A percentile compares a stretch with the other conserved stretches of the same genome.
These are phyloP conservation scores for Taenioides sp. DNA, from an alignment of 2,797 vertebrate genomes.

Conservation along the genomic window DNA sequence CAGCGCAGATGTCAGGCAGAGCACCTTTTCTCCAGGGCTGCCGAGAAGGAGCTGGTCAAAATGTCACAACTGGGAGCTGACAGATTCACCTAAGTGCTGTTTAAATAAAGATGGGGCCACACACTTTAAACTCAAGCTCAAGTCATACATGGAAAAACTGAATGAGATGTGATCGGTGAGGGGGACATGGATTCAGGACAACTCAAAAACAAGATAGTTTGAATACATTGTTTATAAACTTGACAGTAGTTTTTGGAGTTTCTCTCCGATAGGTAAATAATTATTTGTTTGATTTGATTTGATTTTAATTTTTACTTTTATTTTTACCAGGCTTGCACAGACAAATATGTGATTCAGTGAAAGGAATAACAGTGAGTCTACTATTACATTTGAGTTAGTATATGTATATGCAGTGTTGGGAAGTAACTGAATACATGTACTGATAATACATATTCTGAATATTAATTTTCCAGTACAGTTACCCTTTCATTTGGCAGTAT, in stretches of 20 bases:
- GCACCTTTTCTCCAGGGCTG: slow-evolving; percentile 43
- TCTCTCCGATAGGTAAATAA: not conserved
- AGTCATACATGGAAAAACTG: slow-evolving; percentile 22
- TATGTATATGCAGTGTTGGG: too few relatives aligned
- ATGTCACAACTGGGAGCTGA: slow-evolving; percentile 69
- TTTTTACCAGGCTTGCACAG: not conserved
- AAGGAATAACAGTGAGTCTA: too few relatives aligned
- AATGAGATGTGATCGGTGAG: slow-evolving; percentile 23
- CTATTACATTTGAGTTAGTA: too few relatives aligned
- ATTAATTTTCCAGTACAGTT: too few relatives aligned
- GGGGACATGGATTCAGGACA: slow-evolving; percentile 24
- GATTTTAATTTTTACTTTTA: too few relatives aligned
- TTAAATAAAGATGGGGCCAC: slow-evolving; percentile 67
- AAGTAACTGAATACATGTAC: too few relatives aligned
- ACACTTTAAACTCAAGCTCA: slow-evolving; percentile 51
- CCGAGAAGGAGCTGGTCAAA: slow-evolving; percentile 59
- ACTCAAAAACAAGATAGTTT: slow-evolving; percentile 7
- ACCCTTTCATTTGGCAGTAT: too few relatives aligned
- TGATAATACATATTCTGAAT: too few relatives aligned
- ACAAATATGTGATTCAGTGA: too few relatives aligned
- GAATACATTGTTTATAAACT: not conserved
- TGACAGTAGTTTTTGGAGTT: not conserved
- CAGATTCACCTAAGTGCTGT: slow-evolving; percentile 62
- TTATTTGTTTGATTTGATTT: not conserved
- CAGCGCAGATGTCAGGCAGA: slow-evolving; percentile 57